These are phyloP conservation scores for Rallus limicola DNA, from an alignment of 2,113 vertebrate species.

Conservation along the genomic window DNA sequence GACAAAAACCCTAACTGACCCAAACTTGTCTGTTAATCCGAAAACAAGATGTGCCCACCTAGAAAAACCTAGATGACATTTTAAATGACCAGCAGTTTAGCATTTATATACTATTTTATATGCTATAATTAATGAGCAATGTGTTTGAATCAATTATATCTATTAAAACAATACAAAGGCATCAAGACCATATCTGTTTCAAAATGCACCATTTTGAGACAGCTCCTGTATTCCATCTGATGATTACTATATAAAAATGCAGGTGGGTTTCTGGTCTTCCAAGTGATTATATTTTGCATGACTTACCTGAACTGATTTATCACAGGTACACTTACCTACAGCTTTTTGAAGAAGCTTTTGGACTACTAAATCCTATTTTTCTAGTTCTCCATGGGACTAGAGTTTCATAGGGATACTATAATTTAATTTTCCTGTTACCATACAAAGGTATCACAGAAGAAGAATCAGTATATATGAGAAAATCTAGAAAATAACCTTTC, in stretches of 20 bases:
- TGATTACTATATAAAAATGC: background rate
- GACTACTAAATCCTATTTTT: background rate
- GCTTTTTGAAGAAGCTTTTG: background rate
- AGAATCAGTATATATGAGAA: background rate
- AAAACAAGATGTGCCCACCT: background rate
- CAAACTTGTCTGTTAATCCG: background rate
- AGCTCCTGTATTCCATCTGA: background rate
- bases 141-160: background rate
- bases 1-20: background rate
- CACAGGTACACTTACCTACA: background rate
- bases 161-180: background rate
- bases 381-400: background rate
- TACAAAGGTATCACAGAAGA: background rate
- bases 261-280: background rate
- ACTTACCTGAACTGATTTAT: background rate
- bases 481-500: background rate
- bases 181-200: background rate
- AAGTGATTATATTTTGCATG: background rate
- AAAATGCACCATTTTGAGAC: background rate
- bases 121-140: background rate
- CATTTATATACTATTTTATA: background rate
- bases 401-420: background rate
- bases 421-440: background rate
- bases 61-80: background rate
- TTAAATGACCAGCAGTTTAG: background rate